phyloP scores from a whole-genome alignment of 2,113 vertebrate species.

The Erythrocebus patas region DNA sequence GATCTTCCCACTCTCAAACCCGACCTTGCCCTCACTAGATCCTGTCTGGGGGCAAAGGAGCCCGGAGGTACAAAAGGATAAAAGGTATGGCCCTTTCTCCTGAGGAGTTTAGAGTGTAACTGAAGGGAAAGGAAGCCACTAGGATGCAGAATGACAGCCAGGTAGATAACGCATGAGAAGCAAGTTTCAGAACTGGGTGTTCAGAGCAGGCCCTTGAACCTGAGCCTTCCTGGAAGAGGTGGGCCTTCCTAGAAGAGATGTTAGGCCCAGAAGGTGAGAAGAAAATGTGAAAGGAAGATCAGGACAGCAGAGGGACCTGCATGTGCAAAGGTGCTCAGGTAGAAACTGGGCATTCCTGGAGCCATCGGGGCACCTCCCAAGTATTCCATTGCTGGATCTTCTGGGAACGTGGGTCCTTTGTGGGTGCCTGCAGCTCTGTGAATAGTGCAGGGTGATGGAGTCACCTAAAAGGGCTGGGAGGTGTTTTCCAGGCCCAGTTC shows the following conservation, averaged over 20 bases:
- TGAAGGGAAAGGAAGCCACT: neutral
- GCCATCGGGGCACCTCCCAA: neutral
- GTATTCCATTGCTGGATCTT: neutral
- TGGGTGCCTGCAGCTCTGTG: neutral
- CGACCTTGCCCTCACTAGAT: neutral
- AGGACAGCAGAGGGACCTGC: neutral
- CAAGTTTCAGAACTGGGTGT: neutral
- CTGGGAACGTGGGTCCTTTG: neutral
- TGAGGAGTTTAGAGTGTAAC: neutral
- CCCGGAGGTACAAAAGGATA: neutral
- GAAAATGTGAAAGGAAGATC: neutral
- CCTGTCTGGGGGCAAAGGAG: neutral
- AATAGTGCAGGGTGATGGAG: neutral
- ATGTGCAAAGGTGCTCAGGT: neutral
- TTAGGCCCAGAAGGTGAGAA: neutral
- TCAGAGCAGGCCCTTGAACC: neutral
- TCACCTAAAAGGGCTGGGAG: neutral
- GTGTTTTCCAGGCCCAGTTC: neutral
- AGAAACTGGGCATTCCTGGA: neutral
- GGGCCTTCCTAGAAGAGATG: neutral
- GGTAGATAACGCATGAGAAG: neutral
- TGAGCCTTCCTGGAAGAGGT: neutral
- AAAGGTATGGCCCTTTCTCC: neutral
- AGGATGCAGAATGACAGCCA: neutral
- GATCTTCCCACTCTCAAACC: neutral